Percentiles rank a stretch among this genome's conserved stretches.
Evolutionary conservation across 2,113 vertebrate genomes (phyloP).

Genomic region (Cyrtonyx montezumae): DNA sequence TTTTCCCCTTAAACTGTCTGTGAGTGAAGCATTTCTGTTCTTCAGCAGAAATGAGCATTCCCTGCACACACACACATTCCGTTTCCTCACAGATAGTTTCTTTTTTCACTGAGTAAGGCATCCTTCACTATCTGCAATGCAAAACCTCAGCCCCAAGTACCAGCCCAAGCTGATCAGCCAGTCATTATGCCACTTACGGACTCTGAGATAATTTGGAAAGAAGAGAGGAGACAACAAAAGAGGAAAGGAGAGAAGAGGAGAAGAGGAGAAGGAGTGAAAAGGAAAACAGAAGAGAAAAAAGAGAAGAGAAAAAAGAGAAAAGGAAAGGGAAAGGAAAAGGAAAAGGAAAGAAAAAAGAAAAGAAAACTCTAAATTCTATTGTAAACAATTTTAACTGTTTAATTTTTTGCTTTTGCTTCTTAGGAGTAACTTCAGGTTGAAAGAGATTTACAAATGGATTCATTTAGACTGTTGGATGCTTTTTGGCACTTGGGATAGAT

Average conservation of each 20-base stretch:
- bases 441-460: background rate
- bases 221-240: too few relatives aligned
- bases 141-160: background rate
- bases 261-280: too few relatives aligned
- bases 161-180: background rate
- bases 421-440: background rate
- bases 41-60: background rate
- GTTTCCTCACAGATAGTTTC: background rate
- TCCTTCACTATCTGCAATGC: background rate
- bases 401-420: background rate
- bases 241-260: too few relatives aligned
- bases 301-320: too few relatives aligned
- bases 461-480: background rate
- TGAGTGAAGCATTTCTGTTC: background rate
- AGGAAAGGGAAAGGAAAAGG: fast-evolving
- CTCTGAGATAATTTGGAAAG: background rate
- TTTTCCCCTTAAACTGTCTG: background rate
- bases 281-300: background rate
- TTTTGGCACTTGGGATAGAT: slow-evolving; percentile 12
- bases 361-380: background rate
- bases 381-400: background rate
- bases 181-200: background rate
- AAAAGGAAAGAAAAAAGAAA: fast-evolving
- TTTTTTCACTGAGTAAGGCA: background rate
- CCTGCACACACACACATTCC: background rate